A percentile compares a stretch with the other conserved stretches of the same genome.
Conservation (phyloP, 2,888 invertebrate genomes). For the Microctonus hyperodae region DNA sequence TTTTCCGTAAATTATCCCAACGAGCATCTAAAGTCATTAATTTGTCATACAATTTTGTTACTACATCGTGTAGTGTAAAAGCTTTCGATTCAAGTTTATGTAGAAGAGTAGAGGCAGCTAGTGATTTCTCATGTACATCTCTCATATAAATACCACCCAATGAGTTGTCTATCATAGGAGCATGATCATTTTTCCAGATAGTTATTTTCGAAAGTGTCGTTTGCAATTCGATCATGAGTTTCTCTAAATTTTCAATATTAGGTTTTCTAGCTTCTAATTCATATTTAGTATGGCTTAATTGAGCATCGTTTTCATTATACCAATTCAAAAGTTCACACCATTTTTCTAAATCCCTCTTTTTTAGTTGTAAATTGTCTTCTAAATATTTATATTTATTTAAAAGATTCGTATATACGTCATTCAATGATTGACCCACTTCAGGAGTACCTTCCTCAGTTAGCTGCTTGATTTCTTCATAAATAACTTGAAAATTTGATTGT, state of each 20-base stretch:
- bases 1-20: slow-evolving; percentile 79
- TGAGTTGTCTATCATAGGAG: slow-evolving; percentile 73
- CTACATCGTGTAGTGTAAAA: slow-evolving; percentile 72
- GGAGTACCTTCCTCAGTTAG: slow-evolving; percentile 75
- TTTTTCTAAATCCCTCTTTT: slow-evolving; percentile 77
- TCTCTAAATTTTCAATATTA: slow-evolving; percentile 74
- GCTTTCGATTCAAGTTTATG: slow-evolving; percentile 77
- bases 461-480: slow-evolving; percentile 84
- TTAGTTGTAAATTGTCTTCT: slow-evolving; percentile 76
- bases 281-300: slow-evolving; percentile 80
- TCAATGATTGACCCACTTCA: slow-evolving; percentile 76
- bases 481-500: slow-evolving; percentile 77
- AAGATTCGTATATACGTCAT: slow-evolving; percentile 78
- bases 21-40: slow-evolving; percentile 76
- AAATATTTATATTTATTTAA: slow-evolving; percentile 80
- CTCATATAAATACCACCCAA: slow-evolving; percentile 71
- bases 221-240: slow-evolving; percentile 75
- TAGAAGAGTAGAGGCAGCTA: slow-evolving; percentile 76
- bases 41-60: slow-evolving; percentile 72
- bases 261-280: slow-evolving; percentile 80
- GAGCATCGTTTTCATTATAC: slow-evolving; percentile 81
- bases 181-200: slow-evolving; percentile 73
- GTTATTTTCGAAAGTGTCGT: slow-evolving; percentile 72
- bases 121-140: slow-evolving; percentile 75
- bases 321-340: slow-evolving; percentile 85